Evolutionary conservation across 2,888 invertebrate species (phyloP).

Genomic region (Epirrhoe alternata): DNA sequence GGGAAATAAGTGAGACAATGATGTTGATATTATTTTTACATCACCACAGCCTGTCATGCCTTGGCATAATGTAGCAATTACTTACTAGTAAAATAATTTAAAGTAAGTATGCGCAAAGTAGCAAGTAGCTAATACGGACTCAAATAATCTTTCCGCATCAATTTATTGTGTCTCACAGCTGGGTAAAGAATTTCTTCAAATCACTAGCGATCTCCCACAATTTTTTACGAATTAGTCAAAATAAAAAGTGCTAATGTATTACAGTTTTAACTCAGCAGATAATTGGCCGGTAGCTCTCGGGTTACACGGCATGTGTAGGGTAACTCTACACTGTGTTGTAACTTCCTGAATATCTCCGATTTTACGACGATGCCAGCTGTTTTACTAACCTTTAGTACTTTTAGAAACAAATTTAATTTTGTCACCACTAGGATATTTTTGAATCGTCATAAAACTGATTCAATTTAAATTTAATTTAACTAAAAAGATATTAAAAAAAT

Average conservation of each 20-base stretch:
- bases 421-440: neutral
- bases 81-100: no score
- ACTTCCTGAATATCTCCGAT: constrained; percentile 21
- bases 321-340: constrained; percentile 28
- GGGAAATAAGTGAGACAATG: constrained; percentile 41
- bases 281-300: constrained; percentile 25
- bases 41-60: neutral
- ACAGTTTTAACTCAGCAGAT: constrained; percentile 16
- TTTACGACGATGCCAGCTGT: constrained; percentile 15
- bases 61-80: no score
- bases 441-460: neutral
- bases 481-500: no score
- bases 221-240: neutral
- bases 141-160: no score
- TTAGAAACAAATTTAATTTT: neutral
- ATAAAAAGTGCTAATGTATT: neutral
- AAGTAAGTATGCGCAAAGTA: no score
- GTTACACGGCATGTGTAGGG: constrained; percentile 30
- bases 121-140: no score
- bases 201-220: neutral
- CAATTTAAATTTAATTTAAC: no score
- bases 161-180: no score
- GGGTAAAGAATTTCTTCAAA: no score
- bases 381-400: neutral
- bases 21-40: neutral